Evolutionary conservation across 2,888 invertebrate genomes (phyloP).

Genomic region (Baccha elongata): DNA sequence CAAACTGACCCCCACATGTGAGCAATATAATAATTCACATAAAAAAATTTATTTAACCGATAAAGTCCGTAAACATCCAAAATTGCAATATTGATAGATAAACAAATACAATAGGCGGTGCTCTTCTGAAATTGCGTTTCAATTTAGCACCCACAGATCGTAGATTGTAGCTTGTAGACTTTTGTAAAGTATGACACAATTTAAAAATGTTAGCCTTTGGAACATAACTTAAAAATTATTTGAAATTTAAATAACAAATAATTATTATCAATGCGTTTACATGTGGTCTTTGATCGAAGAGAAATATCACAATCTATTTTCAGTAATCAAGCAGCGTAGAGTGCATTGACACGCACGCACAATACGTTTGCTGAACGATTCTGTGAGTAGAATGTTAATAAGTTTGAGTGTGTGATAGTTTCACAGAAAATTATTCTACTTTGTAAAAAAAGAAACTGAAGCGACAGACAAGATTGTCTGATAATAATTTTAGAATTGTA

Average conservation of each 20-base stretch:
- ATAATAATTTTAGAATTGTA: background rate
- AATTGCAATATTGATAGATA: constrained; percentile 1
- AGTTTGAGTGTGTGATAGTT: background rate
- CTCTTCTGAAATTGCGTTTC: background rate
- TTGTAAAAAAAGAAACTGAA: background rate
- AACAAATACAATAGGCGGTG: too few relatives aligned
- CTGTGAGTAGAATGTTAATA: constrained; percentile 41
- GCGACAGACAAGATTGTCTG: background rate
- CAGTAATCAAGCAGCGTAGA: constrained; percentile 31
- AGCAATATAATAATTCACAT: background rate
- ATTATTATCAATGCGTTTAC: background rate
- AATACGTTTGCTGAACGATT: constrained; percentile 15
- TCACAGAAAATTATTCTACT: background rate
- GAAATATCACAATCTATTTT: constrained; percentile 53
- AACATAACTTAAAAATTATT: background rate
- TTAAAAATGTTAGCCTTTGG: background rate
- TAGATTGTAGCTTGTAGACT: background rate
- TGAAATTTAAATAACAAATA: constrained; percentile 18
- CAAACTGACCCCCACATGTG: constrained; percentile 38
- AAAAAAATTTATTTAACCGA: background rate
- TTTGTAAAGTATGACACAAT: background rate
- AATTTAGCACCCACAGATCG: background rate
- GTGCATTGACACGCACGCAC: constrained; percentile 53
- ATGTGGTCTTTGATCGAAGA: background rate
- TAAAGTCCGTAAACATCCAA: constrained; percentile 26